phyloP scores from a whole-genome alignment of 35 echinoderm and acorn worm species.

The Chiridota heheva region DNA sequence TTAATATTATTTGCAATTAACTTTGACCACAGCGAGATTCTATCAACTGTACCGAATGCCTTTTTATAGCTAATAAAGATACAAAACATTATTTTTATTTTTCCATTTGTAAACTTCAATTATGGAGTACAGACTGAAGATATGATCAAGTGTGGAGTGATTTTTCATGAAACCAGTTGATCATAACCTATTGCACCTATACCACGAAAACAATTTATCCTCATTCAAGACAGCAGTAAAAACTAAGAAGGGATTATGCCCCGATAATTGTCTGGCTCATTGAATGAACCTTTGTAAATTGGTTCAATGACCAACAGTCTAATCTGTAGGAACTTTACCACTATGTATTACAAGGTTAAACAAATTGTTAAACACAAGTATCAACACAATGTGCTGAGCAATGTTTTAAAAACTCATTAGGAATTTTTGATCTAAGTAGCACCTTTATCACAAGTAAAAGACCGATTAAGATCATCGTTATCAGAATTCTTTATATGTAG shows the following conservation, averaged over 20 bases:
- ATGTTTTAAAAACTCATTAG: too few relatives aligned
- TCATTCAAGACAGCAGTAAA: slow-evolving; percentile 58
- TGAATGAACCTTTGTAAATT: slow-evolving; percentile 27
- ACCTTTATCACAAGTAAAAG: too few relatives aligned
- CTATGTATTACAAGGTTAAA: slow-evolving; percentile 17
- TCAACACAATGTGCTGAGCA: too few relatives aligned
- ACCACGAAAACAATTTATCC: slow-evolving; percentile 5
- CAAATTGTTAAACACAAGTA: too few relatives aligned
- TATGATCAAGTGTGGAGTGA: slow-evolving; percentile 46
- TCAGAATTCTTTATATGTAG: too few relatives aligned
- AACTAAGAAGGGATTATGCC: slow-evolving; percentile 11
- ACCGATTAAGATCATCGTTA: too few relatives aligned
- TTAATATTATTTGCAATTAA: slow-evolving; percentile 48
- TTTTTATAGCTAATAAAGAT: slow-evolving; percentile 67
- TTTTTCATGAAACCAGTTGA: slow-evolving; percentile 44
- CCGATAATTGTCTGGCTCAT: slow-evolving; percentile 38
- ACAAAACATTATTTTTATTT: slow-evolving; percentile 45
- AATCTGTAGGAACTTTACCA: slow-evolving; percentile 11
- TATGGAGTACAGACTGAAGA: slow-evolving; percentile 40
- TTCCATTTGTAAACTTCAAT: slow-evolving; percentile 46
- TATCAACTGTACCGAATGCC: slow-evolving; percentile 57
- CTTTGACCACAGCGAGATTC: slow-evolving; percentile 54
- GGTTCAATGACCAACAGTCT: slow-evolving; percentile 30
- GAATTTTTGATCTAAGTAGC: too few relatives aligned
- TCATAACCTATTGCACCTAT: slow-evolving; percentile 25